Evolutionary conservation across 2,888 invertebrate genomes (phyloP), one percentile per base, ranked within the genome.

Genomic region (Epinotia demarniana): DNA sequence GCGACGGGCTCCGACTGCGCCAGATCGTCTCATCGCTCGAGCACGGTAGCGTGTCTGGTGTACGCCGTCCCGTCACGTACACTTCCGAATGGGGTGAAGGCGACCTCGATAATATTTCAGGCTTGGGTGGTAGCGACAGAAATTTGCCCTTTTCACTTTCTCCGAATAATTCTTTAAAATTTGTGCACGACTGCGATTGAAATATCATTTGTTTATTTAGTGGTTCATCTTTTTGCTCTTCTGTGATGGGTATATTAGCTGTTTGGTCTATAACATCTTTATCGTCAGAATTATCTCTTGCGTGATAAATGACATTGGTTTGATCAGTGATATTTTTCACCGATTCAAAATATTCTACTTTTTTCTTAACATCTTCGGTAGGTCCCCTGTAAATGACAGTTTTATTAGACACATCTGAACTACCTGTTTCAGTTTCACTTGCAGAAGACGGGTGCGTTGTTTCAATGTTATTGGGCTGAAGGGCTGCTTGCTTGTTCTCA

Each of bases 121-220:
- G 85, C 82, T 92, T 92, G 60, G 83, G 86, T 57, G 96, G 95
- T 73, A 95, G 87, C 5, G 95, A 95, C 53, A 95, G 87, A 86
- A 95, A 96, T 83, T 94, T 95, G 79, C 94, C 94, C 82, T 94
- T 93, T 79, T 96, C 95, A 39, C 94, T 95, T 87, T 98, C 97
- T 0, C 98, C 98, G 84, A 97, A 97, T n/a, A 97, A 91, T 80
- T 97, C 98, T 84, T 97, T 97, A 73, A 98, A 90, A 88, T 97
- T 96, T 49, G 97, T 95, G 83, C 96, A 96, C 0, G 97, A 97
- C 81, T 96, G 96, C 0, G 96, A 96, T 64, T 95, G 92, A n/a
- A 90, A 89, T 68, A 95, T 86, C 82, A 95, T 86, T 82, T 86
- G 89, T 53, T 88, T 85, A 78, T 86, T 88, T 72, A 84, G 86